These are phyloP conservation scores for Mellilla xanthometata DNA, from an alignment of 2,888 invertebrate genomes.

Conservation along the genomic window DNA sequence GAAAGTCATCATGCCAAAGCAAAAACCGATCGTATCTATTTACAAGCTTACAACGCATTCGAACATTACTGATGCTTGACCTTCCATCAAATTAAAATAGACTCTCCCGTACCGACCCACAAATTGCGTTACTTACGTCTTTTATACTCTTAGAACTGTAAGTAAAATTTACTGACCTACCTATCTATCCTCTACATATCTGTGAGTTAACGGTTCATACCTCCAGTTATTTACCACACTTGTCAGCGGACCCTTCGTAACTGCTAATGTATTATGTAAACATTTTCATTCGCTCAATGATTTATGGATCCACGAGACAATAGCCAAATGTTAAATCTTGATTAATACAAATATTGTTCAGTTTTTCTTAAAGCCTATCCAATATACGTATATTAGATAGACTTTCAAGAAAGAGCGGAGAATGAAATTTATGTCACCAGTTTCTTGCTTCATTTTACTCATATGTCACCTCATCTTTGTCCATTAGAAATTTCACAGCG, in stretches of 20 bases:
- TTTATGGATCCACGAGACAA: slow-evolving; percentile 16
- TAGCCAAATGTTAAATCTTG: slow-evolving; percentile 15
- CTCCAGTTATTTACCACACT: slow-evolving; percentile 22
- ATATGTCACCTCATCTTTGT: slow-evolving; percentile 5
- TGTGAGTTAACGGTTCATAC: slow-evolving; percentile 14
- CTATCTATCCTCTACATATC: no score
- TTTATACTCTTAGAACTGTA: background rate
- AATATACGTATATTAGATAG: no score
- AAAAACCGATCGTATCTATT: slow-evolving; percentile 15
- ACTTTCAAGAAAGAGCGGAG: no score
- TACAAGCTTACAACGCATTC: slow-evolving; percentile 17
- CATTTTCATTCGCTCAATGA: slow-evolving; percentile 27
- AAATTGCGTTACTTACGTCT: slow-evolving; percentile 23
- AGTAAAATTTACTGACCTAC: slow-evolving; percentile 21
- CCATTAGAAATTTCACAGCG: slow-evolving; percentile 26
- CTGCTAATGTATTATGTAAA: slow-evolving; percentile 27
- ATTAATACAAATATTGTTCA: no score
- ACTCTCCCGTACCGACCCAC: slow-evolving; percentile 36
- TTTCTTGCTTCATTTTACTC: slow-evolving; percentile 7
- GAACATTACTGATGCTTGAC: slow-evolving; percentile 54
- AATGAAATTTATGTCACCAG: background rate
- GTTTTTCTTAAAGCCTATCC: no score
- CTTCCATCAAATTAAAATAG: slow-evolving; percentile 78
- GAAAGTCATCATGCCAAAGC: slow-evolving; percentile 9
- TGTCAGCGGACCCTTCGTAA: slow-evolving; percentile 21